Evolutionary conservation across 2,888 invertebrate species (phyloP), one percentile per base, ranked within the genome.

Genomic region (Arrhopalites spinosus): DNA sequence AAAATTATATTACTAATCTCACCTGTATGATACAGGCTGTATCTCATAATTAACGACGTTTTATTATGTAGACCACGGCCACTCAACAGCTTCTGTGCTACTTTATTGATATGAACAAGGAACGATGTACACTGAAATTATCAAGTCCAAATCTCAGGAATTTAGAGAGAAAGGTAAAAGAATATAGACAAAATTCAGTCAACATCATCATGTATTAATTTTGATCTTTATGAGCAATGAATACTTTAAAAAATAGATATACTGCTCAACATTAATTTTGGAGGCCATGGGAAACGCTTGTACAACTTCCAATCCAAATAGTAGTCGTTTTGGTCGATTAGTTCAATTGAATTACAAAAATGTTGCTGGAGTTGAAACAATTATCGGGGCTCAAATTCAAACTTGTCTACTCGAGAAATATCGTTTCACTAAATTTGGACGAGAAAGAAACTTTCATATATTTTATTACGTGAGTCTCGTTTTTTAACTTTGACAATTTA

Each of bases 401-500:
- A 81, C 81, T n/a, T 81, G 79, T 71, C 67, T 81, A 8, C 50
- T 81, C 2, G 81, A 81, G 36, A 81, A 81, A 50, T 79, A 81
- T 63, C 67, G 81, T 15, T 80, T 81, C 0, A 77, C 81, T 2
- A 81, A 81, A 45, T 79, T 78, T 25, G 64, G 43, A 17, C 25
- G 20, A 25, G 81, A 81, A 67, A 71, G 81, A 13, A 81, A 77
- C 53, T 81, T 81, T 61, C 81, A 81, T 63, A 80, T 81, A 23
- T 81, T 81, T 71, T 80, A 81, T 53, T 80, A 80, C 47, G 79
- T 81, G 75, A 70, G 53, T 27, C 27, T 61, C 1, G n/a, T 27
- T 25, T 25, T 11, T n/a, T 50, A n/a, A 2, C 50, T 50, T 8
- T 50, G 20, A 7, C 11, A 36, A 11, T 36, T 7, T 36, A 11